Percentiles rank a stretch among this genome's conserved stretches.
These are phyloP conservation scores for Cybosia mesomella DNA, from an alignment of 2,888 invertebrate species.

Conservation along the genomic window DNA sequence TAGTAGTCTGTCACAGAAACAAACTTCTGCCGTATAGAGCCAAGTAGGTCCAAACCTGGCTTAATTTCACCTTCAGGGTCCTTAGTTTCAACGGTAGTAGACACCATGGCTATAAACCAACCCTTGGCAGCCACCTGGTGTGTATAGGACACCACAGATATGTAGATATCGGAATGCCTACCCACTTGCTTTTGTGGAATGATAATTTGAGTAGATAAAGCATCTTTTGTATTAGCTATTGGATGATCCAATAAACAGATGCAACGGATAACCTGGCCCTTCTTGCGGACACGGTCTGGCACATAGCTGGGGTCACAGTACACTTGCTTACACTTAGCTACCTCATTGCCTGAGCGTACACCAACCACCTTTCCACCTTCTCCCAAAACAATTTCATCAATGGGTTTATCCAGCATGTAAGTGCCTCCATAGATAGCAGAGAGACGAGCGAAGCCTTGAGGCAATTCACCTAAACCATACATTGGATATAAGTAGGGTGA, in stretches of 20 bases:
- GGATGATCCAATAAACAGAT: conserved; percentile 99
- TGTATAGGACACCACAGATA: conserved; percentile 98
- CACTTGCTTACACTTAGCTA: conserved; percentile 98
- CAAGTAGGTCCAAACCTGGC: conserved; percentile 96
- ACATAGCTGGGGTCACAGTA: conserved; percentile 99
- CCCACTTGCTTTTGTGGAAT: conserved; percentile 99
- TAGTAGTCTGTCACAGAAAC: conserved; percentile 94
- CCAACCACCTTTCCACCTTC: conserved; percentile 95
- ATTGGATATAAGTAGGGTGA: conserved; percentile 99
- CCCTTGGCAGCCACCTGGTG: conserved; percentile 94
- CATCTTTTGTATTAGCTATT: conserved; percentile 97
- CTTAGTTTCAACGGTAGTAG: conserved; percentile 98
- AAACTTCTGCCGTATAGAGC: conserved; percentile 97
- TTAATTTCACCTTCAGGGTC: conserved; percentile 98
- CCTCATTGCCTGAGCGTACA: conserved; percentile 98
- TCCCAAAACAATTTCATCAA: conserved; percentile 97
- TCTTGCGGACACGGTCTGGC: conserved; percentile 93
- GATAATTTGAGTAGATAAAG: conserved; percentile 99
- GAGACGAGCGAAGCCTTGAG: conserved; percentile 96
- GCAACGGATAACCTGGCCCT: conserved; percentile 97
- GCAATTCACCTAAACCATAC: conserved; percentile 99
- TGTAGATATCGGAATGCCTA: conserved; percentile 97
- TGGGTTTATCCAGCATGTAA: conserved; percentile 99
- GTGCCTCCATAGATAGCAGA: conserved; percentile 99
- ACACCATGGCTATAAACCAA: conserved; percentile 97